Evolutionary conservation across 1,140 invertebrate genomes (phyloP).

Genomic region (Penaeus indicus): DNA sequence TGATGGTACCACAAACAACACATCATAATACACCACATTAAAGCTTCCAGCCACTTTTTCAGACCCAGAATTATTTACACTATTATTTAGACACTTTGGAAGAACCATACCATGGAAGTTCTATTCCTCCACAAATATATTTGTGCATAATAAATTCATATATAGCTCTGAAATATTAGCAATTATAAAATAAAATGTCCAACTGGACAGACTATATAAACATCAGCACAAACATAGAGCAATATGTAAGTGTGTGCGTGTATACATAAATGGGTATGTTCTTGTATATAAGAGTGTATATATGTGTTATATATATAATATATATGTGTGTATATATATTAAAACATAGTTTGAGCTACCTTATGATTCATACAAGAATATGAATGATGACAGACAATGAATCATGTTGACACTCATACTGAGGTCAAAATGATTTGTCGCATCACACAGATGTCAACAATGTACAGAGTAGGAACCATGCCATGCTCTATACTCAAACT

Average conservation of each 20-base stretch:
- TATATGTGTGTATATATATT: slow-evolving; percentile 28
- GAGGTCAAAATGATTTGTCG: slow-evolving; percentile 14
- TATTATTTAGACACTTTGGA: slow-evolving; percentile 44
- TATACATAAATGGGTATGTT: slow-evolving; percentile 2
- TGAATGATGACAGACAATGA: slow-evolving; percentile 46
- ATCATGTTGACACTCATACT: slow-evolving; percentile 31
- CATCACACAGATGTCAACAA: slow-evolving; percentile 58
- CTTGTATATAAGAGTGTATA: neutral
- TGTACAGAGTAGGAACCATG: slow-evolving; percentile 66
- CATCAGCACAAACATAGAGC: slow-evolving; percentile 46
- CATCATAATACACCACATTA: slow-evolving; percentile 47
- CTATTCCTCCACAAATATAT: slow-evolving; percentile 51
- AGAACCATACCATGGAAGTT: slow-evolving; percentile 58
- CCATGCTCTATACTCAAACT: slow-evolving; percentile 64
- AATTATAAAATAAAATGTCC: slow-evolving; percentile 44
- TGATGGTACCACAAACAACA: slow-evolving; percentile 35
- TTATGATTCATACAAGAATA: slow-evolving; percentile 44
- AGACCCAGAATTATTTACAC: slow-evolving; percentile 41
- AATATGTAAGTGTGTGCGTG: neutral
- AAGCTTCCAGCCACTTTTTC: slow-evolving; percentile 46
- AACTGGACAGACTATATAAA: slow-evolving; percentile 38
- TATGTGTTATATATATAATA: no score
- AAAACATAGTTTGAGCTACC: slow-evolving; percentile 51
- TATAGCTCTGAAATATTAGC: slow-evolving; percentile 44
- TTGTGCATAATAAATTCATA: slow-evolving; percentile 44